Evolutionary conservation across 2,113 vertebrate genomes (phyloP).

Genomic region (Lampris incognitus): DNA sequence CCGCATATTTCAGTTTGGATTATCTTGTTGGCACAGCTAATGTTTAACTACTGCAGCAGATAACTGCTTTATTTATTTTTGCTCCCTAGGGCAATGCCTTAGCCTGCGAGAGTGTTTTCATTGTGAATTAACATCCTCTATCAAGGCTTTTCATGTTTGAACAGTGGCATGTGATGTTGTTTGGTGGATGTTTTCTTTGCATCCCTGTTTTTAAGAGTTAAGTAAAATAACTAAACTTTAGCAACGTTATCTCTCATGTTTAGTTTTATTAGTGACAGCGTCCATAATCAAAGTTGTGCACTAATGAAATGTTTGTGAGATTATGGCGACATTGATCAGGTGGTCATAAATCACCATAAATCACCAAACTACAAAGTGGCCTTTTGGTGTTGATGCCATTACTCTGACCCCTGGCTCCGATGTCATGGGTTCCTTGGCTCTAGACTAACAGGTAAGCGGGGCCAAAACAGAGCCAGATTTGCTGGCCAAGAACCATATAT

Average conservation of each 20-base stretch:
- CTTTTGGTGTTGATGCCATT: too few relatives aligned
- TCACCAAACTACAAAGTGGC: too few relatives aligned
- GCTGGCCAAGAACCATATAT: too few relatives aligned
- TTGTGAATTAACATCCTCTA: conserved; percentile 35
- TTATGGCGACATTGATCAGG: too few relatives aligned
- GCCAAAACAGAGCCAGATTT: too few relatives aligned
- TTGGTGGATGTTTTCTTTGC: conserved; percentile 7
- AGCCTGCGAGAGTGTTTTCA: conserved; percentile 31
- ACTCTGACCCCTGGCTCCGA: too few relatives aligned
- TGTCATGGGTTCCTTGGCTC: too few relatives aligned
- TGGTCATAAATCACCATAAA: too few relatives aligned
- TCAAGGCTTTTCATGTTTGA: conserved; percentile 21
- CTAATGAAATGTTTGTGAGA: too few relatives aligned
- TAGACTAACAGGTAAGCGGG: too few relatives aligned
- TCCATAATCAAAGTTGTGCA: too few relatives aligned
- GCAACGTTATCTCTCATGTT: not conserved
- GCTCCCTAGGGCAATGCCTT: conserved; percentile 26
- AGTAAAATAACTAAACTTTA: not conserved
- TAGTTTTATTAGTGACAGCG: not conserved
- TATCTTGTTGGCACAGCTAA: conserved; percentile 44
- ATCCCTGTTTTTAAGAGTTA: not conserved
- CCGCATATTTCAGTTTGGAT: conserved; percentile 63
- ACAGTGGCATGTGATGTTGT: not conserved
- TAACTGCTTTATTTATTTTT: conserved; percentile 42
- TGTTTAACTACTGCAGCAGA: conserved; percentile 36